Percentiles rank a stretch among this genome's conserved stretches.
Conservation (phyloP, 1,140 invertebrate species). For the Myzus persicae region DNA sequence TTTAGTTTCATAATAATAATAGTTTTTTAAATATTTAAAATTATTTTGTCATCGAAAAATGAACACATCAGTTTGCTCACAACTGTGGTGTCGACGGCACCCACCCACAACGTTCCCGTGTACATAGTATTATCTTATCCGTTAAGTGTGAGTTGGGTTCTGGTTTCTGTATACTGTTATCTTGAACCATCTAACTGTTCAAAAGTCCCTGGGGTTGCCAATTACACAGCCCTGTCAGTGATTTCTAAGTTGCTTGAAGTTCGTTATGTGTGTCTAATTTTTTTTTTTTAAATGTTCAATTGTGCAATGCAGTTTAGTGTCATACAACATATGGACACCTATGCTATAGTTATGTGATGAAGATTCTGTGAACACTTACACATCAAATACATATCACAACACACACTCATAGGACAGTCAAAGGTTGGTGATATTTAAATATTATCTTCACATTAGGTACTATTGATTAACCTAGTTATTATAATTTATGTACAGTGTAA, state of each 20-base stretch:
- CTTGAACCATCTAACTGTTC: not conserved
- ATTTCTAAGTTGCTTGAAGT: too few relatives aligned
- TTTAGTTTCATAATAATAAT: not conserved
- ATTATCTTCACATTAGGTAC: not conserved
- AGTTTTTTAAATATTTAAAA: not conserved
- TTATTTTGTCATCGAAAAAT: constrained; percentile 27
- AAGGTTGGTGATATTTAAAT: constrained; percentile 19
- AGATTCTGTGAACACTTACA: not conserved
- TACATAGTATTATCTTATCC: not conserved
- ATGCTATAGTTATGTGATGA: not conserved
- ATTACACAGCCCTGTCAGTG: not conserved
- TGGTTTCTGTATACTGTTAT: not conserved
- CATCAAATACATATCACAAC: not conserved
- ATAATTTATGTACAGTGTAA: not conserved
- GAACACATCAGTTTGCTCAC: not conserved
- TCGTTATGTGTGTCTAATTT: not conserved
- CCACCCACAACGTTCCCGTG: not conserved
- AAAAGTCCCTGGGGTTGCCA: not conserved
- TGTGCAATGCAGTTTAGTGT: not conserved
- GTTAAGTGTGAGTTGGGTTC: not conserved
- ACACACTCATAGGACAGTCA: not conserved
- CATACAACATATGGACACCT: constrained; percentile 33
- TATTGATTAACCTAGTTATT: constrained; percentile 17
- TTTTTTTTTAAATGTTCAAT: not conserved
- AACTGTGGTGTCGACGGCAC: not conserved